Conservation (phyloP, 2,113 vertebrate species). For the Heptranchias perlo region DNA sequence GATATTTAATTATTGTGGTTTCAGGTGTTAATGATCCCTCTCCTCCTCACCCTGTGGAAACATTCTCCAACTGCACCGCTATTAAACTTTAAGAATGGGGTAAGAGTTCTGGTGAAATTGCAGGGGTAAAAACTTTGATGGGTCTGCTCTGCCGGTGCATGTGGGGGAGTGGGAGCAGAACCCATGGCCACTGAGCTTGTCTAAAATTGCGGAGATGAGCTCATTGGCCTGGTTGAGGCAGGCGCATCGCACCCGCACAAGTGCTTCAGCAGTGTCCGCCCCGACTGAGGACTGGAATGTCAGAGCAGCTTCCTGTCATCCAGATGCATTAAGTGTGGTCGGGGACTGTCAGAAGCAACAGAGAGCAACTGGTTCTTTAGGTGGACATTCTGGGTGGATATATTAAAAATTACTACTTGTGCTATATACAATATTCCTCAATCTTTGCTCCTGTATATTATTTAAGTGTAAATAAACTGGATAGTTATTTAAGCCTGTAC, state of each 20-base stretch:
- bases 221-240: neutral
- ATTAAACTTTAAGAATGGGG: neutral
- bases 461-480: neutral
- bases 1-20: neutral
- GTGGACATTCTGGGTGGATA: neutral
- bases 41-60: neutral
- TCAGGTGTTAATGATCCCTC: neutral
- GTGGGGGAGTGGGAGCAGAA: neutral
- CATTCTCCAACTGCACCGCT: neutral
- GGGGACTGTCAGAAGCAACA: neutral
- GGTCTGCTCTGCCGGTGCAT: neutral
- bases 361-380: neutral
- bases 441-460: neutral
- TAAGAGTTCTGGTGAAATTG: neutral
- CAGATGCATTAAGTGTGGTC: neutral
- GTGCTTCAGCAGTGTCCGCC: neutral
- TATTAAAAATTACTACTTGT: neutral
- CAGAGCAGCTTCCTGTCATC: neutral
- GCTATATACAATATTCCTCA: neutral
- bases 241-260: neutral
- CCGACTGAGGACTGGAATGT: neutral
- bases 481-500: neutral
- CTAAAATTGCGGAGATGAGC: neutral
- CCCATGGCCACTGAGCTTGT: neutral
- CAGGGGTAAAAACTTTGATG: neutral